Evolutionary conservation across 2,113 vertebrate species (phyloP).

Genomic region (Chaetodon auriga): DNA sequence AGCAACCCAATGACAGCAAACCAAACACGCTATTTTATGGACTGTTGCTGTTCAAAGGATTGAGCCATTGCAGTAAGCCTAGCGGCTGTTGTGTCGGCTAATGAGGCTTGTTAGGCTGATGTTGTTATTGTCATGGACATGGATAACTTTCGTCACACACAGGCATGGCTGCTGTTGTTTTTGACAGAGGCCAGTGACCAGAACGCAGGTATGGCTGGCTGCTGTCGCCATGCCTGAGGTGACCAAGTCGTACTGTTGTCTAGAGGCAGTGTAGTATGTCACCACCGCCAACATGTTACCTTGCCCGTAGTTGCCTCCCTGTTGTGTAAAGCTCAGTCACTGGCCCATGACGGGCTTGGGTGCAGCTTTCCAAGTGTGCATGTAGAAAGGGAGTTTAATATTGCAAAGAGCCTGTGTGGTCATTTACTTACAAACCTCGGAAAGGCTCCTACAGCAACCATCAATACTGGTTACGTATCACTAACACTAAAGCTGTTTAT

Average conservation of each 20-base stretch:
- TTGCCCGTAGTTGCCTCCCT: slow-evolving; percentile 26
- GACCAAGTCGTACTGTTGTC: slow-evolving; percentile 30
- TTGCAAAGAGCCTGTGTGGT: slow-evolving; percentile 37
- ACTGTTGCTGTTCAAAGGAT: slow-evolving; percentile 26
- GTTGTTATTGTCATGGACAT: slow-evolving; percentile 43
- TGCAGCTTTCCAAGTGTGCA: not conserved
- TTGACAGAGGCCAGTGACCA: slow-evolving; percentile 54
- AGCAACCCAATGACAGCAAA: not conserved
- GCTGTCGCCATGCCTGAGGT: slow-evolving; percentile 33
- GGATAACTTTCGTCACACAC: slow-evolving; percentile 53
- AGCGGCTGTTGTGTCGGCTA: slow-evolving; percentile 50
- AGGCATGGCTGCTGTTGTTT: slow-evolving; percentile 75
- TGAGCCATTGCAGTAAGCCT: slow-evolving; percentile 20
- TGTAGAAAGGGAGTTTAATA: slow-evolving; percentile 19
- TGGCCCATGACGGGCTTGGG: slow-evolving; percentile 30
- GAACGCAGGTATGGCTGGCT: slow-evolving; percentile 41
- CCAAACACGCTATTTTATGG: slow-evolving; percentile 20
- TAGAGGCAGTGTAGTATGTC: slow-evolving; percentile 71
- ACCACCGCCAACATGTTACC: slow-evolving; percentile 43
- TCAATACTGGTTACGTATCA: not conserved
- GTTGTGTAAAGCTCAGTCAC: slow-evolving; percentile 66
- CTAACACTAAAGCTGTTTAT: not conserved
- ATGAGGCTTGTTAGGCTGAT: slow-evolving; percentile 30
- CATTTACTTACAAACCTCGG: slow-evolving; percentile 30
- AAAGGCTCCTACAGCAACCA: not conserved